Percentiles rank a stretch among this genome's conserved stretches.
Evolutionary conservation across 2,113 vertebrate genomes (phyloP).

Genomic region (Eubucco bourcierii): DNA sequence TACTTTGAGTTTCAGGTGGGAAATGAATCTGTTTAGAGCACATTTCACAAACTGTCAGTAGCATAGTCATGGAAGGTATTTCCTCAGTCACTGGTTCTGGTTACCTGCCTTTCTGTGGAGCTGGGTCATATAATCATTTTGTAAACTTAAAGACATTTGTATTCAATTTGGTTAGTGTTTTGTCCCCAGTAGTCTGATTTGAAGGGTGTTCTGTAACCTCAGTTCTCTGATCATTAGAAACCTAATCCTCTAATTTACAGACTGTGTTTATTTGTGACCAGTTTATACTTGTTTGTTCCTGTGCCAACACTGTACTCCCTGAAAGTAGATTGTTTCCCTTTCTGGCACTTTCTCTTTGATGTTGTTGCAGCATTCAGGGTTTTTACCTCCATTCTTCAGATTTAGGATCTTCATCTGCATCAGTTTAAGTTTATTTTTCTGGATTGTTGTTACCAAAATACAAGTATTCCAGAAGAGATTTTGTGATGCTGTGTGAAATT

Average conservation of each 20-base stretch:
- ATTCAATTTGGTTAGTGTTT: slow-evolving; percentile 26
- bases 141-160: background rate
- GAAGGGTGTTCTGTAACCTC: slow-evolving; percentile 20
- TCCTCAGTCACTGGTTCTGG: background rate
- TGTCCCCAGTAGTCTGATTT: slow-evolving; percentile 41
- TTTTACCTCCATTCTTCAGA: background rate
- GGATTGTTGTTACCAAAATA: background rate
- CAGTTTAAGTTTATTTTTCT: background rate
- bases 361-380: background rate
- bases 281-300: slow-evolving; percentile 50
- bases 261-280: slow-evolving; percentile 30
- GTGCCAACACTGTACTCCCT: slow-evolving; percentile 3
- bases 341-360: background rate
- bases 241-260: slow-evolving; percentile 54
- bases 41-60: background rate
- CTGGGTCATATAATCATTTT: background rate
- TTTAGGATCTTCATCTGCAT: background rate
- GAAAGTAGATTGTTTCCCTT: background rate
- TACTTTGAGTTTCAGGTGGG: background rate
- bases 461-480: background rate
- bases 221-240: slow-evolving; percentile 52
- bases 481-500: background rate
- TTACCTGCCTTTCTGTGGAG: background rate
- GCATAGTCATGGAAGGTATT: background rate
- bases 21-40: background rate